Evolutionary conservation across 2,888 invertebrate genomes (phyloP).

Genomic region (Microchrysa polita): DNA sequence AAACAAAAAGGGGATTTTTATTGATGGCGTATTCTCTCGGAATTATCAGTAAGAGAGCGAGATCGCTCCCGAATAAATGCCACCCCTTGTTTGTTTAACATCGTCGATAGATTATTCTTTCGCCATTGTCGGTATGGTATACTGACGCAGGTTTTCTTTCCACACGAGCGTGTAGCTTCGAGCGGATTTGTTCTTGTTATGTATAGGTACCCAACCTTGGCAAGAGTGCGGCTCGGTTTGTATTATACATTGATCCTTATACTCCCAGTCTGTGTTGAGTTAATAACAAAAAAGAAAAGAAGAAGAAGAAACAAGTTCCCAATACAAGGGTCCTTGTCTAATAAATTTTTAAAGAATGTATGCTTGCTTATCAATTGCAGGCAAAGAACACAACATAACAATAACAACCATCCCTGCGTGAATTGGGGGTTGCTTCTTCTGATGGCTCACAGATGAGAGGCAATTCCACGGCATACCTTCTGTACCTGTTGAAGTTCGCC

Average conservation of each 20-base stretch:
- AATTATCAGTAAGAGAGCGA: constrained; percentile 22
- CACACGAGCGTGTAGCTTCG: no score
- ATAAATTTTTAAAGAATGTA: constrained; percentile 47
- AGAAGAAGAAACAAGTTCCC: constrained; percentile 33
- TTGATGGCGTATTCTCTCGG: constrained; percentile 7
- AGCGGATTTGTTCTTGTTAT: not conserved
- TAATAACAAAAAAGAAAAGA: constrained; percentile 39
- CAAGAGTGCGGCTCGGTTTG: not conserved
- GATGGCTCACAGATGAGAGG: no score
- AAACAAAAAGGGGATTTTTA: constrained; percentile 3
- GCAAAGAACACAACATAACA: no score
- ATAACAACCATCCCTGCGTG: no score
- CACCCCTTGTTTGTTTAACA: constrained; percentile 16
- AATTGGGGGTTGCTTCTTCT: no score
- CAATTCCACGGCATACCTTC: constrained; percentile 16
- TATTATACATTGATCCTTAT: not conserved
- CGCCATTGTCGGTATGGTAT: not conserved
- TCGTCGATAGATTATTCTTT: constrained; percentile 31
- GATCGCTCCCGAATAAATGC: not conserved
- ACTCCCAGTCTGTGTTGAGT: not conserved
- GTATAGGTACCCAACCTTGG: not conserved
- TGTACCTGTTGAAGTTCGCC: constrained; percentile 38
- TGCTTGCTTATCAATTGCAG: constrained; percentile 40
- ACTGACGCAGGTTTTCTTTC: not conserved
- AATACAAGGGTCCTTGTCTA: constrained; percentile 40